These are phyloP conservation scores for Anthopleura xanthogrammica DNA, from an alignment of 92 coral and sea anemone genomes.

Conservation along the genomic window DNA sequence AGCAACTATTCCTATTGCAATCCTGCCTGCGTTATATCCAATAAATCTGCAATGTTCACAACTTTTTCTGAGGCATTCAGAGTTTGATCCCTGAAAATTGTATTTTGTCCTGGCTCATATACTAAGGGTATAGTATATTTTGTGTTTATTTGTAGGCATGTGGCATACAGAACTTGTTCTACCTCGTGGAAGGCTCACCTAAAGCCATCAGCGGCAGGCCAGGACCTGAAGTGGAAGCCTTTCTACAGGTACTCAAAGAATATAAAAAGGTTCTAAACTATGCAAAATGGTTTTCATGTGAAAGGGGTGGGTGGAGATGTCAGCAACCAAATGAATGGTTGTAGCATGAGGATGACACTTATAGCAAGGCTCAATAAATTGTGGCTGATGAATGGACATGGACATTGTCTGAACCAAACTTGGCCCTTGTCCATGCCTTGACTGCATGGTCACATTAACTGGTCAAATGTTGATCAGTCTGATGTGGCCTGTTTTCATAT, in stretches of 20 bases:
- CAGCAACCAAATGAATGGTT: not conserved
- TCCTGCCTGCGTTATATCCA: not conserved
- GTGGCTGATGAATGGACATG: no score
- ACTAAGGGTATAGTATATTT: no score
- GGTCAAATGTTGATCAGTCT: no score
- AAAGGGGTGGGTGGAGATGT: not conserved
- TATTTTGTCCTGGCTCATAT: not conserved
- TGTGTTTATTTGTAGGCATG: conserved; percentile 27
- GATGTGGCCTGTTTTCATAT: no score
- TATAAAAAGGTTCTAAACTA: no score
- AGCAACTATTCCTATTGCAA: not conserved
- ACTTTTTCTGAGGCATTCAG: not conserved
- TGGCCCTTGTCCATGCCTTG: no score
- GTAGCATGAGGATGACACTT: no score
- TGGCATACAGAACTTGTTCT: conserved; percentile 57
- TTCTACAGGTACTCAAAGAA: conserved; percentile 33
- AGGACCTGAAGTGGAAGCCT: conserved; percentile 53
- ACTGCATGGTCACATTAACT: no score
- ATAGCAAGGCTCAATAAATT: no score
- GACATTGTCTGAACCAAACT: no score
- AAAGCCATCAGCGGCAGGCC: conserved; percentile 59
- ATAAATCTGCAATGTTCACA: not conserved
- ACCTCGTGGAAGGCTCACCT: conserved; percentile 69
- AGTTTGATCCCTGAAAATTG: not conserved
- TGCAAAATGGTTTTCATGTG: not conserved